Percentiles rank a stretch among this genome's conserved stretches.
These are phyloP conservation scores for Drosophila neocordata DNA, from an alignment of 1,140 invertebrate species.

Conservation along the genomic window DNA sequence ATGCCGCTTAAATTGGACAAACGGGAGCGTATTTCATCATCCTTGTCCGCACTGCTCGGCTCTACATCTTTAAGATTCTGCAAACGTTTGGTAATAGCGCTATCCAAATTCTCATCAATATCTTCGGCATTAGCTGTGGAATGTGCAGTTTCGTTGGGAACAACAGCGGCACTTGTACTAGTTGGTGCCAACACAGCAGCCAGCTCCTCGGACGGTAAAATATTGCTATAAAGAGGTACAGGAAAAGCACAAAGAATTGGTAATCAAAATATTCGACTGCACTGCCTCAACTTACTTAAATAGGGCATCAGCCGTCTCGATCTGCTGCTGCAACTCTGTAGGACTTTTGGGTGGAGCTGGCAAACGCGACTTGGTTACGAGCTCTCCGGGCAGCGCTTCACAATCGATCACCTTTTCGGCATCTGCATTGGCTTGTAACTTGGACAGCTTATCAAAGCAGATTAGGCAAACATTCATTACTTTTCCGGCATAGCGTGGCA, in stretches of 20 bases:
- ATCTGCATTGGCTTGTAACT: constrained; percentile 55
- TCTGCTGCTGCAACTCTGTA: constrained; percentile 72
- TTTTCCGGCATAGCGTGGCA: constrained; percentile 69
- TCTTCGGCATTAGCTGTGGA: constrained; percentile 46
- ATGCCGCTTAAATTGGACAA: constrained; percentile 85
- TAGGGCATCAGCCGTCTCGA: constrained; percentile 52
- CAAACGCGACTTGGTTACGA: constrained; percentile 55
- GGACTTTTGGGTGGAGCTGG: constrained; percentile 36
- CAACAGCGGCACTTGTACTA: constrained; percentile 40
- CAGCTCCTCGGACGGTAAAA: constrained; percentile 53
- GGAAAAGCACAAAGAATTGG: not conserved
- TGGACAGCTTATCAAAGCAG: constrained; percentile 72
- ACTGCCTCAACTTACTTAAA: constrained; percentile 47
- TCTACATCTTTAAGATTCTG: constrained; percentile 84
- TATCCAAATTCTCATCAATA: constrained; percentile 81
- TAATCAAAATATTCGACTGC: too few species aligned
- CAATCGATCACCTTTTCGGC: constrained; percentile 67
- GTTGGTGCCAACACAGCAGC: constrained; percentile 66
- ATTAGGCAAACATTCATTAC: constrained; percentile 73
- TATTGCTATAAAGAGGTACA: constrained; percentile 30
- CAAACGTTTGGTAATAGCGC: constrained; percentile 84
- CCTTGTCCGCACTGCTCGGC: constrained; percentile 18
- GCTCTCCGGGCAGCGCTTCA: constrained; percentile 64
- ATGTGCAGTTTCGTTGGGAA: not conserved
- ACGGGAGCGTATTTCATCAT: constrained; percentile 84